These are phyloP conservation scores for Rhynchotus rufescens DNA, from an alignment of 2,797 vertebrate species.

Conservation along the genomic window DNA sequence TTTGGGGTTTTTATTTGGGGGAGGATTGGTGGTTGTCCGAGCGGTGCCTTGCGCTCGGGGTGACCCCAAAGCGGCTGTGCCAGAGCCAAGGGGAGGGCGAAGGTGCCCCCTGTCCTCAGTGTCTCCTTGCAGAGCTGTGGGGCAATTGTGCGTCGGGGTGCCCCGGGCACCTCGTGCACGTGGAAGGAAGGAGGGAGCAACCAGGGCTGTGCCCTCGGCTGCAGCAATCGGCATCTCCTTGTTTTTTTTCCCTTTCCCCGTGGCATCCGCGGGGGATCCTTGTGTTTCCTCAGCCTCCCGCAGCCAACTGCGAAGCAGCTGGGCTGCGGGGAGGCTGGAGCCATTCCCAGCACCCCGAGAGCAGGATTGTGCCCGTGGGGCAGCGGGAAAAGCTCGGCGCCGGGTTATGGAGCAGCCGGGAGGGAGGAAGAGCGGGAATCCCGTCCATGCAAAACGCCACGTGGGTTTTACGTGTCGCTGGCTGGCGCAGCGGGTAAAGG, in stretches of 20 bases:
- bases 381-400: neutral
- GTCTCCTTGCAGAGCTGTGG: neutral
- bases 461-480: neutral
- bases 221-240: neutral
- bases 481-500: fast-evolving
- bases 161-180: too few species aligned
- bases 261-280: neutral
- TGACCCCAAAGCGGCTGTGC: slow-evolving; percentile 9
- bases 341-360: neutral
- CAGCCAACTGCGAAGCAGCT: slow-evolving; percentile 64
- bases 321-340: too few species aligned
- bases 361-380: fast-evolving
- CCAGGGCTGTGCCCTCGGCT: neutral
- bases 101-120: neutral
- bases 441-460: fast-evolving
- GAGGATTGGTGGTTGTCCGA: slow-evolving; percentile 60
- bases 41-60: neutral
- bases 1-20: slow-evolving; percentile 64
- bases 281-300: slow-evolving; percentile 22
- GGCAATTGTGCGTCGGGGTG: neutral
- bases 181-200: neutral
- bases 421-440: neutral
- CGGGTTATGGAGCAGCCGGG: neutral
- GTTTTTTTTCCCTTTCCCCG: neutral
- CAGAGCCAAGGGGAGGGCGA: neutral